Conservation (phyloP, 2,888 invertebrate species). For the Leucophora obtusa region DNA sequence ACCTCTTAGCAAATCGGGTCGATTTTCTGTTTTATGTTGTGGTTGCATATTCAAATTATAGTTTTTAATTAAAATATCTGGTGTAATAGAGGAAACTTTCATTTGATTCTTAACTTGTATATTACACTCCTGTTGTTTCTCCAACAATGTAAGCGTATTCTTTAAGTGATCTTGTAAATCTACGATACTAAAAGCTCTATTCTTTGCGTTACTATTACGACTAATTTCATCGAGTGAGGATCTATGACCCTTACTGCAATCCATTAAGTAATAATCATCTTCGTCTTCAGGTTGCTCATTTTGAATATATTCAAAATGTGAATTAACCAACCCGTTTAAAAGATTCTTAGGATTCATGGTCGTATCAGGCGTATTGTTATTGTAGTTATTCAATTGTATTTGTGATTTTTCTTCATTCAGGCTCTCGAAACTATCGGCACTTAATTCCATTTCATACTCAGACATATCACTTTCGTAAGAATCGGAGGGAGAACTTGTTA, state of each 20-base stretch:
- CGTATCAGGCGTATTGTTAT: conserved; percentile 51
- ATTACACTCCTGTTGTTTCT: conserved; percentile 41
- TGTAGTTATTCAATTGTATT: conserved; percentile 48
- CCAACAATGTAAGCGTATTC: conserved; percentile 52
- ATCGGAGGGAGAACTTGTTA: conserved; percentile 75
- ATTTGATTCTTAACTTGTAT: conserved; percentile 50
- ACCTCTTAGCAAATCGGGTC: conserved; percentile 73
- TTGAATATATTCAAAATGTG: conserved; percentile 26
- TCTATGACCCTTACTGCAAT: conserved; percentile 35
- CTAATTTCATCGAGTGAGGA: conserved; percentile 57
- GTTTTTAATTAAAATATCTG: conserved; percentile 75
- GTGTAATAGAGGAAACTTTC: conserved; percentile 68
- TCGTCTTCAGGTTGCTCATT: conserved; percentile 12
- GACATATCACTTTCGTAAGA: conserved; percentile 76
- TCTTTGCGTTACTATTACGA: conserved; percentile 50
- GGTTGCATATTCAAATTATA: conserved; percentile 61
- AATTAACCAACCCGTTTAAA: neutral
- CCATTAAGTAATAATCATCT: conserved; percentile 40
- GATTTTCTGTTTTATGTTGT: conserved; percentile 67
- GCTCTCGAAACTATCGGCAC: conserved; percentile 71
- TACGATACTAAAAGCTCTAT: conserved; percentile 41
- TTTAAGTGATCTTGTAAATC: conserved; percentile 61
- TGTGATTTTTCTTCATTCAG: conserved; percentile 76
- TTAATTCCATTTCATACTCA: conserved; percentile 74
- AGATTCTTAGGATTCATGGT: conserved; percentile 32